A percentile compares a stretch with the other conserved stretches of the same genome.
These are phyloP conservation scores for Zygogramma bicolorata DNA, from an alignment of 2,888 invertebrate species.

Conservation along the genomic window DNA sequence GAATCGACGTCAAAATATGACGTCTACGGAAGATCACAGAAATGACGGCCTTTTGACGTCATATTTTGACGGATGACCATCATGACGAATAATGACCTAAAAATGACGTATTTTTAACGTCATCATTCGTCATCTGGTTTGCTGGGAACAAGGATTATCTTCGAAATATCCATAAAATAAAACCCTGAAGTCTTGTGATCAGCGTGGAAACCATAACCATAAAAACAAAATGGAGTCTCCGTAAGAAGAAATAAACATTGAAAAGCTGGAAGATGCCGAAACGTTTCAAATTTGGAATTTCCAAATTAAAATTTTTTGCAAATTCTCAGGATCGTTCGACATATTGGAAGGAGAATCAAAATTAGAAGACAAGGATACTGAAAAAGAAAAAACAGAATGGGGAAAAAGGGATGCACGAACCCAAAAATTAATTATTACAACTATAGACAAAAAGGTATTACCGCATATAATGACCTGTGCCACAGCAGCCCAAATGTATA, in stretches of 20 bases:
- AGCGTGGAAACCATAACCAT: background rate
- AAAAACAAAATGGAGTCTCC: background rate
- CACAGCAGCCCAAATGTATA: conserved; percentile 1
- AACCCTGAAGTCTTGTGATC: no score
- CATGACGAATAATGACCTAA: conserved; percentile 15
- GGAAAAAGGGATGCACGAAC: background rate
- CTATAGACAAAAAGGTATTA: conserved; percentile 7
- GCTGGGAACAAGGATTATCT: no score
- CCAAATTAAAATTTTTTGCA: background rate
- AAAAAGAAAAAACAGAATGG: background rate
- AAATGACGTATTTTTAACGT: conserved; percentile 7
- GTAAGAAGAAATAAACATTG: background rate
- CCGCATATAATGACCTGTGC: background rate
- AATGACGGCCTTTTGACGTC: conserved; percentile 12
- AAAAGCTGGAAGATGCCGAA: background rate
- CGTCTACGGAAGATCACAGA: conserved; percentile 2
- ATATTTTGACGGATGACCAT: conserved; percentile 14
- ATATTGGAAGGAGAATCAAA: background rate
- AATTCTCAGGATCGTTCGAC: background rate
- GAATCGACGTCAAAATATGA: conserved; percentile 4
- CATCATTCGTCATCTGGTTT: conserved; percentile 16
- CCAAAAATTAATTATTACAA: conserved; percentile 9
- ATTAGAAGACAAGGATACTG: background rate
- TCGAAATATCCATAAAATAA: no score
- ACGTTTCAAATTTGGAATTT: conserved; percentile 3